A percentile compares a stretch with the other conserved stretches of the same genome.
phyloP scores from a whole-genome alignment of 2,113 vertebrate genomes.

The Tragulus kanchil region DNA sequence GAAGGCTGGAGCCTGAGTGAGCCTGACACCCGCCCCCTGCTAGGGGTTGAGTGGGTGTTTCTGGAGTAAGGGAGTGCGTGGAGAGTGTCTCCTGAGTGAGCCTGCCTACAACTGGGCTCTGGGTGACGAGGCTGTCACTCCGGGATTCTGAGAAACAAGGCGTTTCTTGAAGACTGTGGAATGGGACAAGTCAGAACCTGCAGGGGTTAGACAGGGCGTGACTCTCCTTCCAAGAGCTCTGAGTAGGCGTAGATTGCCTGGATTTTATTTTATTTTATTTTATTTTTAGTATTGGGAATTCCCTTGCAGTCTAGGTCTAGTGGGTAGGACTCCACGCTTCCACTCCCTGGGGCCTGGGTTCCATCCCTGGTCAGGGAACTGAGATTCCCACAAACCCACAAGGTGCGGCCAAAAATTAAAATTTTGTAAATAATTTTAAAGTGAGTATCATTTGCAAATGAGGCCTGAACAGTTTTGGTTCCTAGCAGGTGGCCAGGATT shows the following conservation, averaged over 20 bases:
- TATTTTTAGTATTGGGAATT: neutral
- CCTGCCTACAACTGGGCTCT: neutral
- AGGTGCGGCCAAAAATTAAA: neutral
- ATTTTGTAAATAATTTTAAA: neutral
- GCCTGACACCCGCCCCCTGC: neutral
- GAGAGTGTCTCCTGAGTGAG: neutral
- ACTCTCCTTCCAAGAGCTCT: neutral
- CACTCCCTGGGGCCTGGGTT: neutral
- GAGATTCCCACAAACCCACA: neutral
- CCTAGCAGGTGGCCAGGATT: neutral
- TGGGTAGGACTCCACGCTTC: neutral
- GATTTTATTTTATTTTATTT: neutral
- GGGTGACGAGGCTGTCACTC: neutral
- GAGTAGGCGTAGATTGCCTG: neutral
- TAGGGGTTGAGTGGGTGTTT: neutral
- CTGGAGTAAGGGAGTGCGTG: neutral
- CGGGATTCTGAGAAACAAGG: neutral
- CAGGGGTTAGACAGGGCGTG: neutral
- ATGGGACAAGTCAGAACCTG: neutral
- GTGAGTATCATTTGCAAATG: neutral
- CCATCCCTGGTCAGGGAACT: neutral
- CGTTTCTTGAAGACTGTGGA: neutral
- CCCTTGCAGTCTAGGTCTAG: neutral
- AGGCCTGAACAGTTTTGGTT: neutral
- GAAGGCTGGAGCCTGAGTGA: fast-evolving